Evolutionary conservation across 2,888 invertebrate genomes (phyloP).

Genomic region (Netelia fuscicornis): DNA sequence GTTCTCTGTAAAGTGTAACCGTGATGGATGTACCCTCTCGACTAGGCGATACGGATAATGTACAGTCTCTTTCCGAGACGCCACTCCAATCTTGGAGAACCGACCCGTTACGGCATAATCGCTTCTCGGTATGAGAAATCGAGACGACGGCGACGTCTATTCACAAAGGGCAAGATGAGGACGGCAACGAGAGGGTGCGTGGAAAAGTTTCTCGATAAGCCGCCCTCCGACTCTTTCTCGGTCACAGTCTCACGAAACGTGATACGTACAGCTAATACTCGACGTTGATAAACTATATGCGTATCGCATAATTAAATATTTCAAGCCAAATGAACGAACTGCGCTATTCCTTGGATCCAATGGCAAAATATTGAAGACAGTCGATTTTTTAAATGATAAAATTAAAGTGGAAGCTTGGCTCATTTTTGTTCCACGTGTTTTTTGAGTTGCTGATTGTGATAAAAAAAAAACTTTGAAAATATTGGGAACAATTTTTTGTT

Average conservation of each 20-base stretch:
- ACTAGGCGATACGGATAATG: constrained; percentile 40
- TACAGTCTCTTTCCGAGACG: constrained; percentile 32
- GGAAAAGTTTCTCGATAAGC: constrained; percentile 47
- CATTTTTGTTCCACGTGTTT: too few species aligned
- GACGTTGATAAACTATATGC: not conserved
- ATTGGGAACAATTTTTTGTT: too few species aligned
- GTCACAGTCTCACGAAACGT: constrained; percentile 33
- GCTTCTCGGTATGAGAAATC: constrained; percentile 50
- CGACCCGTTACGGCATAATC: constrained; percentile 51
- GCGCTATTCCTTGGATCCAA: too few species aligned
- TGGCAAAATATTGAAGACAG: too few species aligned
- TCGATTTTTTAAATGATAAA: too few species aligned
- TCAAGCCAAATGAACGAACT: too few species aligned
- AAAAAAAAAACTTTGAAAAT: too few species aligned
- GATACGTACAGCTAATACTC: constrained; percentile 41
- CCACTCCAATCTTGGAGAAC: constrained; percentile 10
- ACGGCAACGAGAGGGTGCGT: constrained; percentile 19
- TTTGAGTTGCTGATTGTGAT: too few species aligned
- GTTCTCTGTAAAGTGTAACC: constrained; percentile 22
- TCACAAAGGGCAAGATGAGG: not conserved
- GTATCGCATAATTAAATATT: too few species aligned
- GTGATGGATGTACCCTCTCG: constrained; percentile 8
- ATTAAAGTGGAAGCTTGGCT: too few species aligned
- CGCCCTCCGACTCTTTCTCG: constrained; percentile 24
- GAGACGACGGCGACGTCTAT: constrained; percentile 28